phyloP scores from a whole-genome alignment of 2,888 invertebrate genomes.

The Chironomus tentans region DNA sequence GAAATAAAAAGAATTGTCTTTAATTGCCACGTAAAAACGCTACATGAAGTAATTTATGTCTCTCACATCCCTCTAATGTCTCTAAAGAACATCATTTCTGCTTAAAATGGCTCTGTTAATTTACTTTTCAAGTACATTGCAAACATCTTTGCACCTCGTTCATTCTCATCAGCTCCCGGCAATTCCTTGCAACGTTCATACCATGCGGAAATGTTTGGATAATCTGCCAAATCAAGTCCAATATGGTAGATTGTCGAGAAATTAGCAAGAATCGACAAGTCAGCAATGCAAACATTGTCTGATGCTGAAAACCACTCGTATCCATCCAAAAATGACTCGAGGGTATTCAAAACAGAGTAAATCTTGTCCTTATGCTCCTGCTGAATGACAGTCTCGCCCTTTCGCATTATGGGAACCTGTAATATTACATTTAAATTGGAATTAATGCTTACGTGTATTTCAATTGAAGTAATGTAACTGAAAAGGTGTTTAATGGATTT shows the following conservation, averaged over 20 bases:
- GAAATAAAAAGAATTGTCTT: too few relatives aligned
- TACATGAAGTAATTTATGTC: too few relatives aligned
- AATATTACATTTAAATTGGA: neutral
- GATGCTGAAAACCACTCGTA: neutral
- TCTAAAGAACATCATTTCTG: neutral
- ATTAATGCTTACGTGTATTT: neutral
- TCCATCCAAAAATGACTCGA: neutral
- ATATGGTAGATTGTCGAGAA: neutral
- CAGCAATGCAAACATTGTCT: neutral
- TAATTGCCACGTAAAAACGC: too few relatives aligned
- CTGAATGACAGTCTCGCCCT: neutral
- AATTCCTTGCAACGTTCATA: neutral
- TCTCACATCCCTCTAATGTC: neutral
- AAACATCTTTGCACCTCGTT: slow-evolving; percentile 11
- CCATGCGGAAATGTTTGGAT: neutral
- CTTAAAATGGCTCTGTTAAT: slow-evolving; percentile 15
- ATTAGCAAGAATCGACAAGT: neutral
- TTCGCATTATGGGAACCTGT: neutral
- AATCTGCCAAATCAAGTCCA: neutral
- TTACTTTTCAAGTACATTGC: neutral
- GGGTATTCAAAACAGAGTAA: neutral
- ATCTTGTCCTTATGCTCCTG: neutral
- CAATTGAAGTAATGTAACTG: neutral
- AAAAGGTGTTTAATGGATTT: neutral
- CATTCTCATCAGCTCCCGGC: neutral